Conservation (phyloP, 2,888 invertebrate genomes). For the Amblyteles armatorius region DNA sequence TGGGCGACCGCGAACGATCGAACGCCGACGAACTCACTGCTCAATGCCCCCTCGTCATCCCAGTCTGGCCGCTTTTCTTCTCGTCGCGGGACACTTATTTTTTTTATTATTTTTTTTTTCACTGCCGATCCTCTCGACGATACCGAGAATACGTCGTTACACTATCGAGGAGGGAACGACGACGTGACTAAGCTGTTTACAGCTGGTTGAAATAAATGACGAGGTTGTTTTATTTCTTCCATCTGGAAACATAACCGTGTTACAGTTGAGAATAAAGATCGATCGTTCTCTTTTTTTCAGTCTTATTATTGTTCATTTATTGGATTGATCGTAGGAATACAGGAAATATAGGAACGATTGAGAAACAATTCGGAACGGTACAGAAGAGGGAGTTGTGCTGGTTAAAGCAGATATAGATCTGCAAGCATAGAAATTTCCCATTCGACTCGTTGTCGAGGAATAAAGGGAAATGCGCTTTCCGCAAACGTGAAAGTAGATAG, state of each 20-base stretch:
- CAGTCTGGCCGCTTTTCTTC: neutral
- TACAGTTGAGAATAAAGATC: too few relatives aligned
- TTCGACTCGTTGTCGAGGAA: slow-evolving; percentile 36
- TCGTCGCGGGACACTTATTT: neutral
- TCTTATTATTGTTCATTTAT: neutral
- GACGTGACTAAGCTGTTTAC: neutral
- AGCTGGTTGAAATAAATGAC: too few relatives aligned
- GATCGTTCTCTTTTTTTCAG: too few relatives aligned
- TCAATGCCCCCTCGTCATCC: slow-evolving; percentile 4
- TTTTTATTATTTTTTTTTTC: slow-evolving; percentile 15
- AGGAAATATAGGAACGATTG: neutral
- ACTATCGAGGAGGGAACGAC: neutral
- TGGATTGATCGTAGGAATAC: neutral
- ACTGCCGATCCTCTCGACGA: slow-evolving; percentile 13
- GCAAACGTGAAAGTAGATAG: slow-evolving; percentile 75
- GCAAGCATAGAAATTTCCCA: slow-evolving; percentile 14
- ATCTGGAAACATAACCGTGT: too few relatives aligned
- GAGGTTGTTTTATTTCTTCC: too few relatives aligned
- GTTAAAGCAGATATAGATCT: slow-evolving; percentile 21
- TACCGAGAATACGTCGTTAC: slow-evolving; percentile 14
- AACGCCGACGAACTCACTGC: slow-evolving; percentile 18
- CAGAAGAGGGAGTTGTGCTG: neutral
- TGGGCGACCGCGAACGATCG: slow-evolving; percentile 41
- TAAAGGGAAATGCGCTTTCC: slow-evolving; percentile 73
- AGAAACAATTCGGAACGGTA: too few relatives aligned